Evolutionary conservation across 2,113 vertebrate genomes (phyloP).

Genomic region (Bungarus multicinctus): DNA sequence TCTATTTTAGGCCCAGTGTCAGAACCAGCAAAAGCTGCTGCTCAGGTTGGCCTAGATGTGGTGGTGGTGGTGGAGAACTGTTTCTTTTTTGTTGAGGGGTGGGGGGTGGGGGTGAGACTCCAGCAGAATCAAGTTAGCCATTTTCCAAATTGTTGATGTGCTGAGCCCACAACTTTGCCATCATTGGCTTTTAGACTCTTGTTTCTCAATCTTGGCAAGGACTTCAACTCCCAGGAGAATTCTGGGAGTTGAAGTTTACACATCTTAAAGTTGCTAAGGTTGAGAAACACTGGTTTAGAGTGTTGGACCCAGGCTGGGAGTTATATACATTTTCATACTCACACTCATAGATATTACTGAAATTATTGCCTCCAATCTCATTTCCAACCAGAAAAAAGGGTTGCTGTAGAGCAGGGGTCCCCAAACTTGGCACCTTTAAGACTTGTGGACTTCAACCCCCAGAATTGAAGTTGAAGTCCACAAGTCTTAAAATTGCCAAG

Average conservation of each 20-base stretch:
- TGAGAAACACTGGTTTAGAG: background rate
- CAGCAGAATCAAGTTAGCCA: background rate
- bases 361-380: background rate
- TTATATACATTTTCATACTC: background rate
- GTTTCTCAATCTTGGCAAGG: background rate
- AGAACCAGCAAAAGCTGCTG: background rate
- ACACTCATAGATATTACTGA: background rate
- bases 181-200: background rate
- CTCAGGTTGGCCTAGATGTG: background rate
- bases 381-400: background rate
- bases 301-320: background rate
- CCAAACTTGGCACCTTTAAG: too few species aligned
- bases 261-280: background rate
- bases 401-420: background rate
- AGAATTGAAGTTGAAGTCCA: too few species aligned
- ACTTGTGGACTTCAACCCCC: too few species aligned
- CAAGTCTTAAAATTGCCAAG: too few species aligned
- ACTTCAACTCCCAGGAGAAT: background rate
- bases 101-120: background rate
- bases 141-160: background rate
- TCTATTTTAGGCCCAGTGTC: background rate
- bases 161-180: background rate
- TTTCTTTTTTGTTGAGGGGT: background rate
- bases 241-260: background rate
- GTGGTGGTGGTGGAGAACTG: background rate